phyloP scores from a whole-genome alignment of 1,140 invertebrate genomes.

The Orchestia grillus region DNA sequence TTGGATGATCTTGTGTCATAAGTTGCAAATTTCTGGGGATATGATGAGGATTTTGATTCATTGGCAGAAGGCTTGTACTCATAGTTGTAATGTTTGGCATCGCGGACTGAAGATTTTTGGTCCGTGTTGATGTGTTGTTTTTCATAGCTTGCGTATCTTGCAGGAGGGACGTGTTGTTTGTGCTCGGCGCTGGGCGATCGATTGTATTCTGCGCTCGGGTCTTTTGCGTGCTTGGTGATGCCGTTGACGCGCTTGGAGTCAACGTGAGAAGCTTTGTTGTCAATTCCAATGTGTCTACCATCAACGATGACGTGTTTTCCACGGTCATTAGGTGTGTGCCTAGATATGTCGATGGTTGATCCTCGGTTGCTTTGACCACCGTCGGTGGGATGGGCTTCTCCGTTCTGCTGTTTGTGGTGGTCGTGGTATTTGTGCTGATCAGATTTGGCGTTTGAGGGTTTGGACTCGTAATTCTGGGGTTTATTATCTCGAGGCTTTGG shows the following conservation, averaged over 20 bases:
- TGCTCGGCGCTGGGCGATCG: not conserved
- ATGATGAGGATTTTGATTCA: not conserved
- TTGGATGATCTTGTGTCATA: constrained; percentile 31
- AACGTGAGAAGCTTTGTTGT: constrained; percentile 44
- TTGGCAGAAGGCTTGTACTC: constrained; percentile 1
- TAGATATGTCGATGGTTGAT: not conserved
- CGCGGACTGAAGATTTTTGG: constrained; percentile 4
- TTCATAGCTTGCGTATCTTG: constrained; percentile 25
- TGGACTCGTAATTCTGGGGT: constrained; percentile 22
- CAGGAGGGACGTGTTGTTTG: constrained; percentile 22
- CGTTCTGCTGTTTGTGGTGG: constrained; percentile 28
- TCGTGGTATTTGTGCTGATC: constrained; percentile 37
- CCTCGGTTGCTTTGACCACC: constrained; percentile 4
- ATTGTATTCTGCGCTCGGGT: not conserved
- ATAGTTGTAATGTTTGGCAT: constrained; percentile 28
- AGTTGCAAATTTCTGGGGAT: constrained; percentile 47
- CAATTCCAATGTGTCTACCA: constrained; percentile 49
- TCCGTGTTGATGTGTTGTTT: constrained; percentile 5
- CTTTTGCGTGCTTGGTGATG: not conserved
- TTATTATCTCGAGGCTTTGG: constrained; percentile 53
- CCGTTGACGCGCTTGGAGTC: constrained; percentile 25
- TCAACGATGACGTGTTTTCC: constrained; percentile 47
- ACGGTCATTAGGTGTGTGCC: constrained; percentile 5
- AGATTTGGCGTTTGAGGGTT: not conserved
- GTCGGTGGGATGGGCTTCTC: not conserved